Percentiles rank a stretch among this genome's conserved stretches.
phyloP scores from a whole-genome alignment of 2,797 vertebrate genomes.

The Enteromius trimaculatus region DNA sequence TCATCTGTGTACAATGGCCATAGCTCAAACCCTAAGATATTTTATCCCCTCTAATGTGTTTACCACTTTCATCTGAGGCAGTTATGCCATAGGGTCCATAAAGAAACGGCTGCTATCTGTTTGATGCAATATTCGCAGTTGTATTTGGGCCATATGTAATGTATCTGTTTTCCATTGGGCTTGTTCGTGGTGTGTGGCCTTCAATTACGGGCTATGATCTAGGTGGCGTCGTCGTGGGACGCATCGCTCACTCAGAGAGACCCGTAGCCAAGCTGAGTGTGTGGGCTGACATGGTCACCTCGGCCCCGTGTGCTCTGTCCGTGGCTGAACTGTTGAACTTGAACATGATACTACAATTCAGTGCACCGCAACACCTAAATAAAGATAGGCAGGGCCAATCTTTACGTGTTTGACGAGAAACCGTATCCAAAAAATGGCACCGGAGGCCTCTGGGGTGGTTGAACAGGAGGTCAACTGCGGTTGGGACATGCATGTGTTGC shows the following conservation, averaged over 20 bases:
- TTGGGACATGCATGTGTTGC: conserved; percentile 65
- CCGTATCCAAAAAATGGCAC: conserved; percentile 66
- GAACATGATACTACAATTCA: conserved; percentile 70
- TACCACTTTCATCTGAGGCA: conserved; percentile 25
- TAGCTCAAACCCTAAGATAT: conserved; percentile 33
- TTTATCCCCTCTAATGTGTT: conserved; percentile 35
- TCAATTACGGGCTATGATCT: conserved; percentile 41
- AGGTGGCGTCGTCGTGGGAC: conserved; percentile 50
- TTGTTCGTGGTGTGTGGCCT: conserved; percentile 62
- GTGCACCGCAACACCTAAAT: conserved; percentile 52
- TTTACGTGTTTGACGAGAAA: conserved; percentile 54
- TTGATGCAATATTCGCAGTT: conserved; percentile 43
- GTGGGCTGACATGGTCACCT: conserved; percentile 53
- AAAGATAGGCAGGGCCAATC: conserved; percentile 54
- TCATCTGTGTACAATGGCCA: conserved; percentile 42
- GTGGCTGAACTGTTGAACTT: conserved; percentile 79
- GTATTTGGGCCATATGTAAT: conserved; percentile 33
- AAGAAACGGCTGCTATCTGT: conserved; percentile 33
- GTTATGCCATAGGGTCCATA: conserved; percentile 31
- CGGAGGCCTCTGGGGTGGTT: conserved; percentile 73
- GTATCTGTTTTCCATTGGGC: conserved; percentile 52
- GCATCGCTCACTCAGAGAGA: conserved; percentile 50
- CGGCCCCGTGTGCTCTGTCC: conserved; percentile 52
- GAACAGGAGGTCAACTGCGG: conserved; percentile 72
- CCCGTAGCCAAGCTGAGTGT: conserved; percentile 28